These are phyloP conservation scores for Phyllotreta striolata DNA, from an alignment of 2,888 invertebrate species.

Conservation along the genomic window DNA sequence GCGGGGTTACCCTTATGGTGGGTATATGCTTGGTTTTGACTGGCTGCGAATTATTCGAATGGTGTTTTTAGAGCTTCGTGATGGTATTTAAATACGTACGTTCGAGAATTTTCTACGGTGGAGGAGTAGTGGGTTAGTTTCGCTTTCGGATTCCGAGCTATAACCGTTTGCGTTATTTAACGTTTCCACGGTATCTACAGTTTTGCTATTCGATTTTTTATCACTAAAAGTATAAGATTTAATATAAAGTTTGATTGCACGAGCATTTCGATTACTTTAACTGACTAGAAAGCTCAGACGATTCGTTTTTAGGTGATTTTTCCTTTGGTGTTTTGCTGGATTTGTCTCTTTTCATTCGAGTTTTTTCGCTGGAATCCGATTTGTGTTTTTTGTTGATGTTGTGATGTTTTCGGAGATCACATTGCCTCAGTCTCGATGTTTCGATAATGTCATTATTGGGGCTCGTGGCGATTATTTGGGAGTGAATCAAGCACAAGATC, in stretches of 20 bases:
- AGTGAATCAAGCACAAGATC: conserved; percentile 78
- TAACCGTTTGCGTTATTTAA: conserved; percentile 20
- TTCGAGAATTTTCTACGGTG: conserved; percentile 17
- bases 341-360: conserved; percentile 9
- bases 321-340: conserved; percentile 15
- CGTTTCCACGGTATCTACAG: conserved; percentile 13
- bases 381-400: conserved; percentile 28
- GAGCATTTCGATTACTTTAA: no score
- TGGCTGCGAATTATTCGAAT: conserved; percentile 16
- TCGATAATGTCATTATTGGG: conserved; percentile 55
- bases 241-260: no score
- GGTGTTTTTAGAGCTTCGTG: no score
- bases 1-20: conserved; percentile 45
- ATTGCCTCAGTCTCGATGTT: conserved; percentile 44
- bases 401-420: conserved; percentile 38
- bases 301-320: conserved; percentile 6
- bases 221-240: not conserved
- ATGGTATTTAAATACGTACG: no score
- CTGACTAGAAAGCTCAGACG: conserved; percentile 4
- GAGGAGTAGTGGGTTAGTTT: conserved; percentile 21
- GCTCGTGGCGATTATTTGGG: conserved; percentile 79
- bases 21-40: conserved; percentile 42
- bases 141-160: conserved; percentile 42
- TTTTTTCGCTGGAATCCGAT: conserved; percentile 6
- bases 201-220: conserved; percentile 4